Evolutionary conservation across 2,113 vertebrate genomes (phyloP).

Genomic region (Gobiocypris rarus): DNA sequence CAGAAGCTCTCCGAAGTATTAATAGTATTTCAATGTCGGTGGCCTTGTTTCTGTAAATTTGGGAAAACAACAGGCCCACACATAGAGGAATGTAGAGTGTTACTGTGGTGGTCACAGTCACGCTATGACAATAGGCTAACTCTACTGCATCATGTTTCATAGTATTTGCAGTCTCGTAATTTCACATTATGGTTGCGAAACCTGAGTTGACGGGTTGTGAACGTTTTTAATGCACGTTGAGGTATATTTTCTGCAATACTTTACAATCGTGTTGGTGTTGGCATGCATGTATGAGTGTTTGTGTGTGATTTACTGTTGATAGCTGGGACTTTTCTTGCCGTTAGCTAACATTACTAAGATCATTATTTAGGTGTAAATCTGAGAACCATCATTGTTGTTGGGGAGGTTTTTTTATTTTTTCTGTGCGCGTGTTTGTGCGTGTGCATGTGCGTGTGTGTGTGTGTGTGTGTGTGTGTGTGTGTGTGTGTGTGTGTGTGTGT

Average conservation of each 20-base stretch:
- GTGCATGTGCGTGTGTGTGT: too few species aligned
- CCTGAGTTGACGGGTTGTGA: neutral
- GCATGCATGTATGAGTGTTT: conserved; percentile 7
- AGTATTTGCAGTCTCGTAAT: neutral
- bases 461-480: too few species aligned
- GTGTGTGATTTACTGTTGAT: conserved; percentile 7
- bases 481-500: neutral
- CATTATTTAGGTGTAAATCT: conserved; percentile 3
- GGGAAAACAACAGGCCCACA: conserved; percentile 32
- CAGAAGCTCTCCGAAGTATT: conserved; percentile 20
- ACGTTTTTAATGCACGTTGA: neutral
- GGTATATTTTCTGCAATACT: neutral
- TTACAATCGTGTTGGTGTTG: conserved; percentile 13
- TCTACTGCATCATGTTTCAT: conserved; percentile 17
- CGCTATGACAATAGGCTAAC: neutral
- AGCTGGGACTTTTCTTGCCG: neutral
- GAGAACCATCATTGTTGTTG: neutral
- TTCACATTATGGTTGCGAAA: neutral
- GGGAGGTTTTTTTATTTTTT: neutral
- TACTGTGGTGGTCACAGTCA: conserved; percentile 11
- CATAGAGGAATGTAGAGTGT: conserved; percentile 24
- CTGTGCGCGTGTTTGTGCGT: too few species aligned
- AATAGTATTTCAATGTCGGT: conserved; percentile 29
- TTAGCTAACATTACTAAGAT: neutral
- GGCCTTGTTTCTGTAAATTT: conserved; percentile 36